Percentiles rank a stretch among this genome's conserved stretches.
These are phyloP conservation scores for Exaiptasia diaphana DNA, from an alignment of 64 coral and sea anemone species.

Conservation along the genomic window DNA sequence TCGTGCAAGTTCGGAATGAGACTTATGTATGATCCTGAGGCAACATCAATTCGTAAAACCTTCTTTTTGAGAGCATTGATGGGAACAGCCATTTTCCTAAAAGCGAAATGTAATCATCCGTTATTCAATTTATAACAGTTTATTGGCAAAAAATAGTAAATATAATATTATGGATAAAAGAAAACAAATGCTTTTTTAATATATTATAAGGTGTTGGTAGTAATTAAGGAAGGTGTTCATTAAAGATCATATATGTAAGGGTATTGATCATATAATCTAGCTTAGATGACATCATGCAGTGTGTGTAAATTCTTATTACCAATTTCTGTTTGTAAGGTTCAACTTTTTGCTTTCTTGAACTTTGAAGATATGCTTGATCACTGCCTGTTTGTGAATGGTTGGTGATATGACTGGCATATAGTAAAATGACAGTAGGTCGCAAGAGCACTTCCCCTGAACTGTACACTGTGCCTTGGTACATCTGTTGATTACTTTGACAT, in stretches of 20 bases:
- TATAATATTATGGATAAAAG: too few relatives aligned
- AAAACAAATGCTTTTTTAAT: too few relatives aligned
- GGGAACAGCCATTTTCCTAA: not conserved
- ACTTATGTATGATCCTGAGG: not conserved
- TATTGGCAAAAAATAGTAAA: too few relatives aligned
- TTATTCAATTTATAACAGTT: too few relatives aligned
- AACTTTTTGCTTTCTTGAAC: not conserved
- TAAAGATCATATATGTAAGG: too few relatives aligned
- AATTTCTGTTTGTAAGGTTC: too few relatives aligned
- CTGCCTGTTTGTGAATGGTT: not conserved
- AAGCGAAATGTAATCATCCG: not conserved
- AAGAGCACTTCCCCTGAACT: not conserved
- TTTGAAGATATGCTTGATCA: not conserved
- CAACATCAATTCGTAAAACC: not conserved
- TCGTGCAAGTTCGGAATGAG: not conserved
- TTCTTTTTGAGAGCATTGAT: not conserved
- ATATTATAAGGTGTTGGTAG: too few relatives aligned
- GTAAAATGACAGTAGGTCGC: not conserved
- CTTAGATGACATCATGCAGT: too few relatives aligned
- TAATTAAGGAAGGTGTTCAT: too few relatives aligned
- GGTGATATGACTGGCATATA: not conserved
- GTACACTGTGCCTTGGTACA: not conserved
- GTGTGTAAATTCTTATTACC: too few relatives aligned
- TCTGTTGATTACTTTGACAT: not conserved
- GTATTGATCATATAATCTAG: too few relatives aligned